phyloP scores from a whole-genome alignment of 2,113 vertebrate genomes.

The Empidonax alnorum region DNA sequence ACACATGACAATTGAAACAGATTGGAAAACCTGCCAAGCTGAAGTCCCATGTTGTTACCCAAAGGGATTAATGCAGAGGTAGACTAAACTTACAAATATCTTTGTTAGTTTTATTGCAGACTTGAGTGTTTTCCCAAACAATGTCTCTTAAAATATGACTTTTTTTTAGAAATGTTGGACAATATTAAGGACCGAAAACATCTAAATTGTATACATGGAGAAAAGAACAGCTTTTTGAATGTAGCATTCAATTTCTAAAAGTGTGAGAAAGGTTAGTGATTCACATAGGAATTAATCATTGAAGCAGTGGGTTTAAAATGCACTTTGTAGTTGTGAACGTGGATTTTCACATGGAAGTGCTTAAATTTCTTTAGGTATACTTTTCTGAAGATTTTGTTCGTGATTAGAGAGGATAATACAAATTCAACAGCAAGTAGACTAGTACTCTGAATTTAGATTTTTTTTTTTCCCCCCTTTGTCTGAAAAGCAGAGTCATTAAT shows the following conservation, averaged over 20 bases:
- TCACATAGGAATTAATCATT: neutral
- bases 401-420: neutral
- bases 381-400: neutral
- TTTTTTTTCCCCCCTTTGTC: neutral
- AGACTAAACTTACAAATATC: neutral
- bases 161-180: neutral
- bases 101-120: neutral
- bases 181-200: neutral
- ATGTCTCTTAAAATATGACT: neutral
- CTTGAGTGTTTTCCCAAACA: neutral
- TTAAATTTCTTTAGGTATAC: neutral
- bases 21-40: neutral
- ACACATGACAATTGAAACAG: neutral
- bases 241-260: neutral
- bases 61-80: constrained; percentile 5
- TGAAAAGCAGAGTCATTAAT: neutral
- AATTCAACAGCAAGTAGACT: neutral
- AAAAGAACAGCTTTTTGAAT: neutral
- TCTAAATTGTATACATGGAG: neutral
- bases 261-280: neutral
- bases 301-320: neutral
- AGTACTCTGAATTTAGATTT: neutral
- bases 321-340: neutral
- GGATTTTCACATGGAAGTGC: neutral
- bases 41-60: neutral